Conservation (phyloP, 2,888 invertebrate genomes). For the Timandra comae region DNA sequence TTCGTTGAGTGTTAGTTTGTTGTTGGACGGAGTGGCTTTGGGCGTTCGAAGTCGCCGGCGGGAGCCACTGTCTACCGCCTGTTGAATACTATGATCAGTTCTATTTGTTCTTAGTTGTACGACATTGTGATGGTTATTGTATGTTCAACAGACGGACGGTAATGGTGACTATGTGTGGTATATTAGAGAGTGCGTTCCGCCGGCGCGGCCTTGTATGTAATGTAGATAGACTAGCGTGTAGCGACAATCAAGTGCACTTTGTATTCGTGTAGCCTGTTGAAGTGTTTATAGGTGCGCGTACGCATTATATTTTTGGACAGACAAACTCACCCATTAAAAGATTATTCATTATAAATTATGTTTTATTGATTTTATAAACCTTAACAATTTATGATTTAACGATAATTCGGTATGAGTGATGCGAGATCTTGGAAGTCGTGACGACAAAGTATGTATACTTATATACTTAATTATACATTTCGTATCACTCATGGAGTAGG, state of each 20-base stretch:
- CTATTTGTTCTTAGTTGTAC: no score
- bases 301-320: slow-evolving; percentile 72
- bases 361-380: slow-evolving; percentile 34
- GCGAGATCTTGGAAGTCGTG: no score
- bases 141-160: no score
- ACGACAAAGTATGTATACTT: neutral
- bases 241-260: slow-evolving; percentile 54
- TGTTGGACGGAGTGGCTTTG: slow-evolving; percentile 28
- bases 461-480: no score
- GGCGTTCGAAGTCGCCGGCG: slow-evolving; percentile 10
- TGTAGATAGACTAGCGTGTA: slow-evolving; percentile 31
- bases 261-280: slow-evolving; percentile 54
- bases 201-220: slow-evolving; percentile 26
- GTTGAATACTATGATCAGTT: no score
- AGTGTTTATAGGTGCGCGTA: slow-evolving; percentile 53
- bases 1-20: slow-evolving; percentile 27
- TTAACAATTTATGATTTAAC: no score
- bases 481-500: no score
- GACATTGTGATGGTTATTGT: no score
- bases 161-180: no score
- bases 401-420: no score
- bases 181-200: no score
- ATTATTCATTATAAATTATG: slow-evolving; percentile 41
- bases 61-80: no score
- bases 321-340: slow-evolving; percentile 64